phyloP scores from a whole-genome alignment of 2,888 invertebrate genomes.

The Nemurella pictetii region DNA sequence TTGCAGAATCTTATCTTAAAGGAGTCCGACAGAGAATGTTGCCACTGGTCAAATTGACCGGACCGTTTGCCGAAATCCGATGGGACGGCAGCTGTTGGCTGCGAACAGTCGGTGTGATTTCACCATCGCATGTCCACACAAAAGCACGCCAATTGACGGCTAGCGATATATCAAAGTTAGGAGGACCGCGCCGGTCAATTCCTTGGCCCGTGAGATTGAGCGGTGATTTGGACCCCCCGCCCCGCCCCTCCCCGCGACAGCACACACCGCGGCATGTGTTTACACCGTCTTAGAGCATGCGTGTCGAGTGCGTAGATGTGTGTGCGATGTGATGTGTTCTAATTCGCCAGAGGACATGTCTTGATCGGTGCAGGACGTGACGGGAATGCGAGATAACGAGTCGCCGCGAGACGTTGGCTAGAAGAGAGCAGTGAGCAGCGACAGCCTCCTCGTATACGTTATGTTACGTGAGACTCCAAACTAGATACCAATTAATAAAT shows the following conservation, averaged over 20 bases:
- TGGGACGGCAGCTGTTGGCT: too few species aligned
- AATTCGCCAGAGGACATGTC: not conserved
- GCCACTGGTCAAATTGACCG: too few species aligned
- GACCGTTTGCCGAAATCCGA: too few species aligned
- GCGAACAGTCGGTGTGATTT: too few species aligned
- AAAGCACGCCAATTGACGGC: not conserved
- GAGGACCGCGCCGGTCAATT: not conserved
- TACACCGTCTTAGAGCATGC: not conserved
- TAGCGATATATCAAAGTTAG: not conserved
- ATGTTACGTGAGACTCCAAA: too few species aligned
- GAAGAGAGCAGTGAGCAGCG: too few species aligned
- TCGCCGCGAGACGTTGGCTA: too few species aligned
- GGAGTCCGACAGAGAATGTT: too few species aligned
- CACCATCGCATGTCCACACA: not conserved
- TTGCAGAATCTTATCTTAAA: too few species aligned
- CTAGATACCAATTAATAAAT: too few species aligned
- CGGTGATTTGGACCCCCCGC: not conserved
- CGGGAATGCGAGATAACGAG: not conserved
- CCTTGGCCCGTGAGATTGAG: not conserved
- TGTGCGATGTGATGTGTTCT: not conserved
- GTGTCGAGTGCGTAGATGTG: not conserved
- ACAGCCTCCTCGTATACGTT: too few species aligned
- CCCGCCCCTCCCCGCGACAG: not conserved
- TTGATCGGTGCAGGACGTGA: not conserved
- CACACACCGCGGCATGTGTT: not conserved